Evolutionary conservation across 1,140 invertebrate genomes (phyloP).

Genomic region (Nasonia vitripennis): DNA sequence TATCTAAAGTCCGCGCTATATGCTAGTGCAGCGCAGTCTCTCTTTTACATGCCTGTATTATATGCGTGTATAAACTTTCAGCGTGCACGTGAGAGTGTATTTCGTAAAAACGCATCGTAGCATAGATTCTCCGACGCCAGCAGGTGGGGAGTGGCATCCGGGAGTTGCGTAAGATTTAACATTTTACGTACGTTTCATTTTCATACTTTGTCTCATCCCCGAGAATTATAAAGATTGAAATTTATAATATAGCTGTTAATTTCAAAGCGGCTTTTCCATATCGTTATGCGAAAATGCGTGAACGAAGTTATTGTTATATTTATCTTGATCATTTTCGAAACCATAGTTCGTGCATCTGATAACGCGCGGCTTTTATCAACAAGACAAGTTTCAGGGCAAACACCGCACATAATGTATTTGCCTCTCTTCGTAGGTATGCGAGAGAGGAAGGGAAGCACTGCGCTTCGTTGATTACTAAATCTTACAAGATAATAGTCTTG

Average conservation of each 20-base stretch:
- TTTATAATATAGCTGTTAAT: too few relatives aligned
- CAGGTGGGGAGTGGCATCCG: too few relatives aligned
- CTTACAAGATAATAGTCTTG: conserved; percentile 15
- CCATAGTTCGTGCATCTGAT: neutral
- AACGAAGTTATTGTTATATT: too few relatives aligned
- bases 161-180: too few relatives aligned
- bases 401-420: neutral
- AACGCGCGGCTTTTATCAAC: neutral
- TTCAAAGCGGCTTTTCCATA: too few relatives aligned
- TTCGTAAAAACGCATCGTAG: neutral
- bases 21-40: neutral
- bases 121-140: too few relatives aligned
- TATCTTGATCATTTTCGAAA: neutral
- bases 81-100: neutral
- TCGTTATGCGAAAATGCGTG: too few relatives aligned
- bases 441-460: neutral
- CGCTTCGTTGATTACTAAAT: neutral
- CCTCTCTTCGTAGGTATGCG: neutral
- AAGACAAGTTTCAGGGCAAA: neutral
- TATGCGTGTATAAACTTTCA: neutral
- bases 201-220: too few relatives aligned
- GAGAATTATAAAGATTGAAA: too few relatives aligned
- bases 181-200: too few relatives aligned
- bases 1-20: conserved; percentile 60
- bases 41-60: neutral